Base-by-base conservation (phyloP, 2,797 vertebrate genomes). In the Leptatherina wallacei region DNA sequence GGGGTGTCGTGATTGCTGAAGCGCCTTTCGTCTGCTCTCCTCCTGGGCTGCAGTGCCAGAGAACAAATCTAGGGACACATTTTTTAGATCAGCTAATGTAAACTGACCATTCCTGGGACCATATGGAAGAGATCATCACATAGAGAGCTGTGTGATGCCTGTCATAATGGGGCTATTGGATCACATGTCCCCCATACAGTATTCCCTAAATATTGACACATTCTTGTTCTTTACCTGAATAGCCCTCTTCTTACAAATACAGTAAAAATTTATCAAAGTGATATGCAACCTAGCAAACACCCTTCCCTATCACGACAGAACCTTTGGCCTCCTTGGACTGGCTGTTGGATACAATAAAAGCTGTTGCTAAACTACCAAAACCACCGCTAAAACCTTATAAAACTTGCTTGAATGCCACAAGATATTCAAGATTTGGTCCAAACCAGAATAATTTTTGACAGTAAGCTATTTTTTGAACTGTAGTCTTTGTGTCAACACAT, bases 101-200 rank as follows among this genome's bases (percentile, higher is more conserved):
- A 94, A 94, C 83, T 85, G 74, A 88, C 87, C 87, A 82, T 92
- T 89, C 58, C 84, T 74, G 52, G 58, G 69, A 83, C 88, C 91
- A 94, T 91, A 92, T 94, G 93, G 92, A 94, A 93, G 78, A 90
- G 79, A 93, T 92, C 93, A 93, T 79, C 78, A 58, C 70, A 44
- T 56, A 71, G 78, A 84, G 73, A 87, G 72, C 69, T 69, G 81
- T 73, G 58, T 90, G 84, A 91, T 64, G 83, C 88, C 86, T 88
- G 79, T 86, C 84, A 83, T 77, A 73, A 77, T 59, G 75, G 64
- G 73, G 75, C 86, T 85, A 69, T 57, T 73, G 80, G 87, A 89
- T 90, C 79, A 78, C 66, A 79, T 81, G 73, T 72, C 77, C 66
- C 67, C 78, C 59, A 20, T 44, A 44, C 42, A 44, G 42, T 44